phyloP scores from a whole-genome alignment of 2,113 vertebrate genomes.

The Mobula hypostoma region DNA sequence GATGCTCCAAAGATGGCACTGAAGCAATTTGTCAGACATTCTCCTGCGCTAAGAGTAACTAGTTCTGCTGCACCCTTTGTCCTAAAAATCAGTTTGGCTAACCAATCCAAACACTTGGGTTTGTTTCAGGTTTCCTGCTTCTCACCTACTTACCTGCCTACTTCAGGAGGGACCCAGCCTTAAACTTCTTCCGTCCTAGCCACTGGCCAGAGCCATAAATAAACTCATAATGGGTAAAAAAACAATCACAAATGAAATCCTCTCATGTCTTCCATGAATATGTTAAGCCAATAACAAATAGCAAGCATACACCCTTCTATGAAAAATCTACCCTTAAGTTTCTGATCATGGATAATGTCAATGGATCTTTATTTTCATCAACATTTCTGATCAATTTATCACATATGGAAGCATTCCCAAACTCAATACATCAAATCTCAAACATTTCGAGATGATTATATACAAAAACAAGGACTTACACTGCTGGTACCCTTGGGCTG shows the following conservation, averaged over 20 bases:
- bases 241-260: neutral
- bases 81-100: too few relatives aligned
- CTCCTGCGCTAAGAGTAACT: too few relatives aligned
- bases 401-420: neutral
- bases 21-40: too few relatives aligned
- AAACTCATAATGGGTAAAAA: neutral
- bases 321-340: neutral
- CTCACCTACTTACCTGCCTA: neutral
- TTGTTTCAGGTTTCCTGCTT: neutral
- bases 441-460: neutral
- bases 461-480: neutral
- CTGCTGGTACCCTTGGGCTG: neutral
- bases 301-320: neutral
- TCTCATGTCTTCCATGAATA: too few relatives aligned
- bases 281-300: too few relatives aligned
- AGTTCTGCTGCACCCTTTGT: too few relatives aligned
- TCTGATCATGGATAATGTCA: neutral
- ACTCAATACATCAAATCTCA: neutral
- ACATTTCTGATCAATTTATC: neutral
- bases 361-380: neutral
- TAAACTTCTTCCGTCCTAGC: neutral
- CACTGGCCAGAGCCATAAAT: neutral
- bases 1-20: too few relatives aligned
- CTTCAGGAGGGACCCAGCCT: neutral
- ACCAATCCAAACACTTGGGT: too few relatives aligned